Evolutionary conservation across 2,888 invertebrate genomes (phyloP), one percentile per base, ranked within the genome.

Genomic region (Sarcophaga subvicina): DNA sequence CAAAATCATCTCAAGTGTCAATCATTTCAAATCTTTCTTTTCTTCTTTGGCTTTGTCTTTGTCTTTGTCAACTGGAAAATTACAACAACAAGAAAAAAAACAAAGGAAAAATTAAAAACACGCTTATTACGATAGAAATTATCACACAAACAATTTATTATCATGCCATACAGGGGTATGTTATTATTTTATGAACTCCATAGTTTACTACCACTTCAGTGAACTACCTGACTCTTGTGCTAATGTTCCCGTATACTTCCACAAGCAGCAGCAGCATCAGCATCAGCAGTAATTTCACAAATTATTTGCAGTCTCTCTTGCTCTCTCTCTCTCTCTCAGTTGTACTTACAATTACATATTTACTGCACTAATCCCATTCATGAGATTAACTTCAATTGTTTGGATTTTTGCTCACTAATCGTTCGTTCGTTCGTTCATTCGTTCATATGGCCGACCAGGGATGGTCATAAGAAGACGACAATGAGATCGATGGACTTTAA

Each of bases 131-230:
- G 37, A 37, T 37, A 80, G 66, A 73, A 37, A 66, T 72, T 73
- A 67, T 80, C 49, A 62, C 37, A 45, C n/a, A 70, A 64, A 70
- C 45, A 22, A 76, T 63, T 62, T 81, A 76, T 71, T 76, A 47
- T 70, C 76, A 71, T 71, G 54, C 76, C 76, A 82, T 20, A 64
- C 64, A 82, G 63, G 54, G 69, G 8, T 45, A 63, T 76, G 64
- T 82, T 63, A 79, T 83, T 79, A 79, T 70, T 79, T 83, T 79
- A 83, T 79, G 73, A 83, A 83, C 79, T 83, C 69, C 69, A 79
- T 47, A 22, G 64, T 64, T 73, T 78, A 78, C 67, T 64, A 70
- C 54, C 17, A 54, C 12, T 54, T 17, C 54, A 54, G 17, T 54
- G 54, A 54, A 54, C 54, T 54, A 37, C 8, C 37, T 37, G 37